phyloP scores from a whole-genome alignment of 2,113 vertebrate genomes.

The Ammodytes marinus region DNA sequence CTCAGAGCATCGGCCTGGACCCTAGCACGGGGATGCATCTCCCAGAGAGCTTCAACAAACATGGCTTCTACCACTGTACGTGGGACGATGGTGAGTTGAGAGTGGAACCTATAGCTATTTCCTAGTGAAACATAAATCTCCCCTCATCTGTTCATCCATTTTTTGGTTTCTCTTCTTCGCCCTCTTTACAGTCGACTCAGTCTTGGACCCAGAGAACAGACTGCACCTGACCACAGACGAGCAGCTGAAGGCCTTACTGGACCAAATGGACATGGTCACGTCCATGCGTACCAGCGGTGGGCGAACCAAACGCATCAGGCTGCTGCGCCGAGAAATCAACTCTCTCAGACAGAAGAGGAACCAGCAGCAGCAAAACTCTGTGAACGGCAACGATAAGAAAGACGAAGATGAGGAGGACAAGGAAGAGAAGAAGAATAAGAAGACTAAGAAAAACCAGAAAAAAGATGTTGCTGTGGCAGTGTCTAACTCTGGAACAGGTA shows the following conservation, averaged over 20 bases:
- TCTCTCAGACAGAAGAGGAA: slow-evolving; percentile 89
- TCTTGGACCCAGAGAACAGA: slow-evolving; percentile 92
- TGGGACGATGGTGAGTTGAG: slow-evolving; percentile 94
- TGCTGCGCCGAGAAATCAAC: slow-evolving; percentile 95
- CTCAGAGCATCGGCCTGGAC: slow-evolving; percentile 93
- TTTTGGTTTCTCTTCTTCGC: neutral
- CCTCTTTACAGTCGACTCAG: slow-evolving; percentile 89
- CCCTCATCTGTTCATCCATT: slow-evolving; percentile 2
- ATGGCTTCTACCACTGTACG: slow-evolving; percentile 93
- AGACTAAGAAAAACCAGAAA: slow-evolving; percentile 54
- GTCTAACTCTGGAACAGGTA: slow-evolving; percentile 69
- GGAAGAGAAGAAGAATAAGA: slow-evolving; percentile 44
- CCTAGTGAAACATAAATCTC: neutral
- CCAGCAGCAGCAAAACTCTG: slow-evolving; percentile 86
- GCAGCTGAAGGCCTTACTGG: slow-evolving; percentile 94
- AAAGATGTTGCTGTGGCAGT: slow-evolving; percentile 47
- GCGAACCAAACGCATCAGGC: slow-evolving; percentile 92
- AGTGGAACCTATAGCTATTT: neutral
- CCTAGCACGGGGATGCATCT: slow-evolving; percentile 92
- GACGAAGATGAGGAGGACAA: slow-evolving; percentile 65
- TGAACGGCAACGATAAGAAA: slow-evolving; percentile 80
- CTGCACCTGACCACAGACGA: slow-evolving; percentile 91
- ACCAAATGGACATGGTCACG: slow-evolving; percentile 94
- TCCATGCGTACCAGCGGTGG: slow-evolving; percentile 93
- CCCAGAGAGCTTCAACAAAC: slow-evolving; percentile 89